phyloP scores from a whole-genome alignment of 2,888 invertebrate species.

The Drosophila mulleri region DNA sequence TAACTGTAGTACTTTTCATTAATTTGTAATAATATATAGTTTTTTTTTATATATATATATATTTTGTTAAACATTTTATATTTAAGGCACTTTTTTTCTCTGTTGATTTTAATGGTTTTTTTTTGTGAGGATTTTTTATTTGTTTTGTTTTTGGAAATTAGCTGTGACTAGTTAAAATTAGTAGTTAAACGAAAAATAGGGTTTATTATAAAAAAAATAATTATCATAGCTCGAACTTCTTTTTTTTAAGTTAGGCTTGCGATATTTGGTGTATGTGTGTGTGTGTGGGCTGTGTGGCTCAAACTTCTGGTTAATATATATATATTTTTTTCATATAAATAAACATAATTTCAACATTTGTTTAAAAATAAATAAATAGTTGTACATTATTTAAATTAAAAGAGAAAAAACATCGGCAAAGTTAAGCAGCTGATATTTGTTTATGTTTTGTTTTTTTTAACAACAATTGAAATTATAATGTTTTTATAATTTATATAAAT shows the following conservation, averaged over 20 bases:
- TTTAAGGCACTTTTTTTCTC: constrained; percentile 75
- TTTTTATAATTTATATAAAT: constrained; percentile 53
- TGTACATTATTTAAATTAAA: constrained; percentile 70
- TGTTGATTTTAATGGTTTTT: constrained; percentile 21
- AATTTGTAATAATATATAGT: constrained; percentile 18
- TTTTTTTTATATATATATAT: constrained; percentile 4
- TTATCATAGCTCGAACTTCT: constrained; percentile 42
- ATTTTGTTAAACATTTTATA: constrained; percentile 51
- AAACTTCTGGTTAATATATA: constrained; percentile 53
- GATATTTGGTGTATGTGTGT: constrained; percentile 42
- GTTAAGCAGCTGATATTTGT: constrained; percentile 35
- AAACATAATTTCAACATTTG: constrained; percentile 77
- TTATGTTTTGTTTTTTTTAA: constrained; percentile 44
- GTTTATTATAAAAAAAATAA: constrained; percentile 40
- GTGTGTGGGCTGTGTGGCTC: constrained; percentile 38
- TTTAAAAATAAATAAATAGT: constrained; percentile 80
- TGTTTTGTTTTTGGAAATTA: constrained; percentile 71
- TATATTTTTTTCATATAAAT: constrained; percentile 61
- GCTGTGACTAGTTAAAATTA: constrained; percentile 81
- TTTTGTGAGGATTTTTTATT: constrained; percentile 33
- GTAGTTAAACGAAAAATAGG: constrained; percentile 69
- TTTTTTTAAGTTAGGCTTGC: constrained; percentile 36
- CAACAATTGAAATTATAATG: constrained; percentile 72
- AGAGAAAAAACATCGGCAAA: constrained; percentile 63
- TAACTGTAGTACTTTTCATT: neutral